Evolutionary conservation across 2,888 invertebrate species (phyloP).

Genomic region (Melanostoma mellinum): DNA sequence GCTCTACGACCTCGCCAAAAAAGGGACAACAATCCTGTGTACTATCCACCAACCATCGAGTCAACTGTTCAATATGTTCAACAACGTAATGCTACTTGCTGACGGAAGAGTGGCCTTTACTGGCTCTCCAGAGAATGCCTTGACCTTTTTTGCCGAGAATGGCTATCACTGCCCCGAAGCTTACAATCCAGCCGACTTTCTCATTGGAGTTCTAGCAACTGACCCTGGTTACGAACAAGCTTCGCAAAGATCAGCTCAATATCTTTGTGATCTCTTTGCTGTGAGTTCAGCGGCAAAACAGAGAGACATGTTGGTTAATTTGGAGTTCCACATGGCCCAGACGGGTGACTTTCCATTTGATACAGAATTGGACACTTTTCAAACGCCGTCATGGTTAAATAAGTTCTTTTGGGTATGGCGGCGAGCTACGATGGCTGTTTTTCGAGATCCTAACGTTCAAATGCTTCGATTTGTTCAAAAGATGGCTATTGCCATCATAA

Average conservation of each 20-base stretch:
- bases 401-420: slow-evolving; percentile 90
- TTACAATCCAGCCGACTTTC: slow-evolving; percentile 95
- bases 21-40: slow-evolving; percentile 93
- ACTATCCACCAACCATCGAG: slow-evolving; percentile 98
- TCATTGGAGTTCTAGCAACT: slow-evolving; percentile 91
- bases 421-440: slow-evolving; percentile 87
- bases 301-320: slow-evolving; percentile 88
- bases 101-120: slow-evolving; percentile 94
- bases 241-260: slow-evolving; percentile 87
- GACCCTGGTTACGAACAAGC: slow-evolving; percentile 90
- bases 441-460: slow-evolving; percentile 92
- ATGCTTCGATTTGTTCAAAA: slow-evolving; percentile 90
- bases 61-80: slow-evolving; percentile 92
- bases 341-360: slow-evolving; percentile 82
- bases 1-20: slow-evolving; percentile 87
- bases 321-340: slow-evolving; percentile 87
- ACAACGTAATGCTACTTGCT: slow-evolving; percentile 90
- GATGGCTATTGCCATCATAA: slow-evolving; percentile 88
- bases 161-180: slow-evolving; percentile 90
- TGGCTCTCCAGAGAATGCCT: slow-evolving; percentile 87
- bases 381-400: slow-evolving; percentile 86
- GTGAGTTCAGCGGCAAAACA: slow-evolving; percentile 90
- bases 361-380: slow-evolving; percentile 79
- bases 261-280: slow-evolving; percentile 90
- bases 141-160: slow-evolving; percentile 88